Percentiles rank a stretch among this genome's conserved stretches.
Evolutionary conservation across 2,113 vertebrate species (phyloP).

Genomic region (Strix aluco): DNA sequence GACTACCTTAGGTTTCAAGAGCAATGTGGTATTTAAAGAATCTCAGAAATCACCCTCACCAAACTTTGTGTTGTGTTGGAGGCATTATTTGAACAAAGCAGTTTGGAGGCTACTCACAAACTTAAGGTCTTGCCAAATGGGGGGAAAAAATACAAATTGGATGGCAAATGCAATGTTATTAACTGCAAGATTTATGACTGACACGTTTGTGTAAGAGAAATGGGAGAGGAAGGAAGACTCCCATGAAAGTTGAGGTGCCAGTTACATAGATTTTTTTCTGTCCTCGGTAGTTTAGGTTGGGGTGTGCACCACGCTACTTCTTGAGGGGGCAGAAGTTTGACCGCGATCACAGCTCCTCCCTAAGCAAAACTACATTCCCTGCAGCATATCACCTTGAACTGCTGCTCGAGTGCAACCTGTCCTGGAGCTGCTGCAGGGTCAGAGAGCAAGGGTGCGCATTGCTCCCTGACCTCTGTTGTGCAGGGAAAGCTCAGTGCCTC

Average conservation of each 20-base stretch:
- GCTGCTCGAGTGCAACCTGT: rapidly evolving
- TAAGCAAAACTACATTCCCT: background rate
- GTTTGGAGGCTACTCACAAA: background rate
- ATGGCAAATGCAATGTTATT: background rate
- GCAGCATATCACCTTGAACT: rapidly evolving
- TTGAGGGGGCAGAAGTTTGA: background rate
- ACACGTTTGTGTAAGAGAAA: background rate
- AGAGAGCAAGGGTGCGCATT: rapidly evolving
- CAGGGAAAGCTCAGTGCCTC: rapidly evolving
- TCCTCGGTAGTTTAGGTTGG: background rate
- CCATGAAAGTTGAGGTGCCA: rapidly evolving
- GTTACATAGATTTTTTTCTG: background rate
- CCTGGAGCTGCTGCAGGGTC: background rate
- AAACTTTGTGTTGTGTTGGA: rapidly evolving
- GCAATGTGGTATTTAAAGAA: background rate
- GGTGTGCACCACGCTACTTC: rapidly evolving
- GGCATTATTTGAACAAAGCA: background rate
- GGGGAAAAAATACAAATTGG: rapidly evolving
- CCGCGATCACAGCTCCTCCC: background rate
- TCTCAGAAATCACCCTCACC: background rate
- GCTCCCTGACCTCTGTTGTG: background rate
- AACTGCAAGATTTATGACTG: background rate
- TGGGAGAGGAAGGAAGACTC: background rate
- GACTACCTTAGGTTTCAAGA: background rate
- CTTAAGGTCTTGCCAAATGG: background rate